Conservation (phyloP, 2,113 vertebrate species). For the Peromyscus leucopus region DNA sequence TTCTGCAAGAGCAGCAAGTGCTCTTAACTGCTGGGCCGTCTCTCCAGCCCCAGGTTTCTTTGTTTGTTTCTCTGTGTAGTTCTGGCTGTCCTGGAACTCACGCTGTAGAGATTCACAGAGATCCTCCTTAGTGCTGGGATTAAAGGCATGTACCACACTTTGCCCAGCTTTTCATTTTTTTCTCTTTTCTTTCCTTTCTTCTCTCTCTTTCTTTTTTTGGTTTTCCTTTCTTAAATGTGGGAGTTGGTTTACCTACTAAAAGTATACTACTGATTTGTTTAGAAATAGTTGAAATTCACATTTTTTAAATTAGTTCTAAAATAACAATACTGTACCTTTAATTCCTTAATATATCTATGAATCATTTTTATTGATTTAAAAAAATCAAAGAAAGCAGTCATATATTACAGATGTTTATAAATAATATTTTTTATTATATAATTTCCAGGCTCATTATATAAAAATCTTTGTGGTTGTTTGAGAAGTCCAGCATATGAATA, state of each 20-base stretch:
- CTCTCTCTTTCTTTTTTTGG: too few relatives aligned
- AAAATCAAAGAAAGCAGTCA: conserved; percentile 27
- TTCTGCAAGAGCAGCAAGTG: neutral
- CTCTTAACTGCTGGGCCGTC: neutral
- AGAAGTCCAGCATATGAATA: conserved; percentile 48
- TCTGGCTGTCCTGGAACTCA: too few relatives aligned
- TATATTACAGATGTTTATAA: conserved; percentile 34
- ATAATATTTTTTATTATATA: conserved; percentile 53
- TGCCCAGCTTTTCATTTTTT: too few relatives aligned
- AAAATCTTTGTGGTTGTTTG: conserved; percentile 38
- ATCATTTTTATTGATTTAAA: conserved; percentile 32
- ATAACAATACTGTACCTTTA: conserved; percentile 40
- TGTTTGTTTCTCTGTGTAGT: too few relatives aligned
- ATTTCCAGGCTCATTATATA: conserved; percentile 18
- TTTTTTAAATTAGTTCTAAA: conserved; percentile 55
- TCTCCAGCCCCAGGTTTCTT: neutral
- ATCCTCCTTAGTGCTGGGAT: too few relatives aligned
- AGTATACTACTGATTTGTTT: conserved; percentile 39
- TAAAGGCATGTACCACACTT: too few relatives aligned
- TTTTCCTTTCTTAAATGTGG: conserved; percentile 24
- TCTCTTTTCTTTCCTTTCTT: too few relatives aligned
- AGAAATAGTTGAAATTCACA: conserved; percentile 14
- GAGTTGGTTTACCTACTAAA: conserved; percentile 27
- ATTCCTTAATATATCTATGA: conserved; percentile 32
- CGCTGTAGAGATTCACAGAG: too few relatives aligned